Conservation (phyloP, 2,888 invertebrate species). For the Aporophyla lueneburgensis region DNA sequence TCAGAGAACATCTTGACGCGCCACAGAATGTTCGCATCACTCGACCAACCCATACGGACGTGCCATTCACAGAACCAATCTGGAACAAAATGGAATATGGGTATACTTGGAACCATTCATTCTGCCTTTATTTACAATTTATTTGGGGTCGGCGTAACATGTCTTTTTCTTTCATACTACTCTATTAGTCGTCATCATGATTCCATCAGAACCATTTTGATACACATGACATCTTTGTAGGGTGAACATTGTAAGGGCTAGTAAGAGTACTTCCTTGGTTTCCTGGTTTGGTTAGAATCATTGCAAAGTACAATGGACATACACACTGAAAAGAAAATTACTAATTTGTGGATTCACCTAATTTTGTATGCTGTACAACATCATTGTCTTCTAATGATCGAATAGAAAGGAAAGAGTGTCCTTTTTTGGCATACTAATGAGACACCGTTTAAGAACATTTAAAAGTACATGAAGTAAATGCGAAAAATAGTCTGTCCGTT, state of each 20-base stretch:
- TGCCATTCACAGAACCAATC: conserved; percentile 90
- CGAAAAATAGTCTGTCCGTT: too few relatives aligned
- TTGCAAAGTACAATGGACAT: not conserved
- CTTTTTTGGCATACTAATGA: not conserved
- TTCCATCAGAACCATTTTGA: not conserved
- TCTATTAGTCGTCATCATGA: too few relatives aligned
- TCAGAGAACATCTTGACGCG: conserved; percentile 91
- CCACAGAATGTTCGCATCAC: conserved; percentile 91
- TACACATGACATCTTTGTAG: not conserved
- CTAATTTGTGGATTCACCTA: not conserved
- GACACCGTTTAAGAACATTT: too few relatives aligned
- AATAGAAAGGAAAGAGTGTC: not conserved
- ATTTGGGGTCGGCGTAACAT: too few relatives aligned
- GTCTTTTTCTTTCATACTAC: too few relatives aligned
- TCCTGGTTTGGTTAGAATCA: not conserved
- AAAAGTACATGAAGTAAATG: too few relatives aligned
- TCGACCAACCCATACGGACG: conserved; percentile 93
- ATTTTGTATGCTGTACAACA: not conserved
- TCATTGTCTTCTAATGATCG: not conserved
- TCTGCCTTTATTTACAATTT: too few relatives aligned
- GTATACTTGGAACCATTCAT: too few relatives aligned
- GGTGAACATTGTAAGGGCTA: not conserved
- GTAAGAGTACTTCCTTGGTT: not conserved
- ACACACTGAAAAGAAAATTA: not conserved
- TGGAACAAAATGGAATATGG: conserved; percentile 54